A percentile compares a stretch with the other conserved stretches of the same genome.
phyloP scores from a whole-genome alignment of 2,888 invertebrate species.

The Syritta pipiens region DNA sequence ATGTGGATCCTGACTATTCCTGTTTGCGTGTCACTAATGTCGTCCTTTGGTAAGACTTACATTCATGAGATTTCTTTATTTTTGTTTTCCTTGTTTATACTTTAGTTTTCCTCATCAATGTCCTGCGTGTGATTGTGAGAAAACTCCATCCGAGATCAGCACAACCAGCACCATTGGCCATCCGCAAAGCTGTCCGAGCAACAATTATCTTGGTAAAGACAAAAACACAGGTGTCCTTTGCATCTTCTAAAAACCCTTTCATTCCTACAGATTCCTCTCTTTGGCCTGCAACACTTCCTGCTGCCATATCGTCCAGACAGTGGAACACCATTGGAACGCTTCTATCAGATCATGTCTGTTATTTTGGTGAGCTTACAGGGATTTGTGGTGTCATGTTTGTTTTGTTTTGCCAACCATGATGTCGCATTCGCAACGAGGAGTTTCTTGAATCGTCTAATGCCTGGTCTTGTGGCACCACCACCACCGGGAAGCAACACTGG shows the following conservation, averaged over 20 bases:
- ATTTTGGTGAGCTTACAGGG: conserved; percentile 87
- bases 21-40: conserved; percentile 82
- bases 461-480: conserved; percentile 75
- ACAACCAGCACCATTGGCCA: conserved; percentile 82
- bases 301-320: conserved; percentile 84
- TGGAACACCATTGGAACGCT: conserved; percentile 81
- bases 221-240: neutral
- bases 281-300: conserved; percentile 87
- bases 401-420: conserved; percentile 89
- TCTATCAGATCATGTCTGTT: conserved; percentile 85
- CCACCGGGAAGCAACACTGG: conserved; percentile 78
- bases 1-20: conserved; percentile 84
- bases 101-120: conserved; percentile 84
- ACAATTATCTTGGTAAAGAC: conserved; percentile 84
- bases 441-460: conserved; percentile 79
- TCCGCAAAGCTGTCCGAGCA: conserved; percentile 85
- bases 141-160: conserved; percentile 84
- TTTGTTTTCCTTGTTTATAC: neutral
- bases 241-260: neutral
- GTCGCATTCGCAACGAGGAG: conserved; percentile 82
- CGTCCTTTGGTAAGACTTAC: conserved; percentile 81
- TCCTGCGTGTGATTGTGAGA: conserved; percentile 83
- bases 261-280: conserved; percentile 82
- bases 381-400: conserved; percentile 85
- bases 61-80: neutral